These are phyloP conservation scores for Volucella zonaria DNA, from an alignment of 2,888 invertebrate genomes.

Conservation along the genomic window DNA sequence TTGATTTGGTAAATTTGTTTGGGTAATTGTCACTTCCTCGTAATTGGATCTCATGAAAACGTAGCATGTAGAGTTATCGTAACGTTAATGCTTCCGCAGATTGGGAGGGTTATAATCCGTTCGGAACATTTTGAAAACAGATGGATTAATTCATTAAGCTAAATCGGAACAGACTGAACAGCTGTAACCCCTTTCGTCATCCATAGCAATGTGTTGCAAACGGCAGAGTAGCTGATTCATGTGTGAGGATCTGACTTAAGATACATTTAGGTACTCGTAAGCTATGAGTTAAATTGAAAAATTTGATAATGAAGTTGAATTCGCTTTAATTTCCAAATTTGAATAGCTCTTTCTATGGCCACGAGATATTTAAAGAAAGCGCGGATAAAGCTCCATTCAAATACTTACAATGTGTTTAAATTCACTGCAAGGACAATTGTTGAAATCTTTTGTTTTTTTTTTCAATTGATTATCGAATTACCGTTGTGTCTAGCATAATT, in stretches of 20 bases:
- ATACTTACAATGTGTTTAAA: no score
- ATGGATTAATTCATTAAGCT: slow-evolving; percentile 39
- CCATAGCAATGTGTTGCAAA: background rate
- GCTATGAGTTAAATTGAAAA: background rate
- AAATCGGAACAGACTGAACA: slow-evolving; percentile 16
- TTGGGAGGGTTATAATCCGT: background rate
- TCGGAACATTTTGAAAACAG: slow-evolving; percentile 2
- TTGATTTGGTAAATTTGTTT: slow-evolving; percentile 34
- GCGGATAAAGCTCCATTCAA: no score
- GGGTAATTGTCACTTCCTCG: slow-evolving; percentile 38
- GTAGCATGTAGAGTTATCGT: slow-evolving; percentile 4
- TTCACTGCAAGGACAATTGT: no score
- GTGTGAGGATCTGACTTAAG: background rate
- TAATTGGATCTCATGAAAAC: background rate
- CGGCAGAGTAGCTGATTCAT: background rate
- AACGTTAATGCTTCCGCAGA: slow-evolving; percentile 9
- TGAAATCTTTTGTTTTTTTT: no score
- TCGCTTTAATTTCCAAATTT: background rate
- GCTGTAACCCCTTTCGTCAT: background rate
- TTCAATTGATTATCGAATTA: no score
- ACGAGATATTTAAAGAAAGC: no score
- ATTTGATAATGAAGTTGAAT: slow-evolving; percentile 3
- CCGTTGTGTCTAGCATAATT: no score
- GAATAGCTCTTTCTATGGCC: no score
- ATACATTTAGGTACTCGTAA: background rate